A percentile compares a stretch with the other conserved stretches of the same genome.
Conservation (phyloP, 2,797 vertebrate species). For the Fundulus diaphanus region DNA sequence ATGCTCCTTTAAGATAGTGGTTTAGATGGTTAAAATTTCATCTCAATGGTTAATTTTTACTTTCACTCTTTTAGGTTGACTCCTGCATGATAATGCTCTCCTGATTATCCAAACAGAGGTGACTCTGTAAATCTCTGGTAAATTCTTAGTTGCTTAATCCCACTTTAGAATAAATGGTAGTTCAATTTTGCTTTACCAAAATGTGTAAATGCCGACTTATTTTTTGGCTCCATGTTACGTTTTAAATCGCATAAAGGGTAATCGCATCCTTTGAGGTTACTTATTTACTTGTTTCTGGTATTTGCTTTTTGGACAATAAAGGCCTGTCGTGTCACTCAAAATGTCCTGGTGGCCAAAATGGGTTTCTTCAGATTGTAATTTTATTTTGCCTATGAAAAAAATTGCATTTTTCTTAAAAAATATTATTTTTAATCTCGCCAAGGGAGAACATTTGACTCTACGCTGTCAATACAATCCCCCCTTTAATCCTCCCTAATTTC, state of each 20-base stretch:
- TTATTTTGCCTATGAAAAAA: background rate
- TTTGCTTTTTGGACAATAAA: background rate
- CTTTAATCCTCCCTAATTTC: conserved; percentile 13
- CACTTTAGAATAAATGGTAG: too few species aligned
- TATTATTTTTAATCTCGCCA: background rate
- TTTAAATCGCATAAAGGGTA: too few species aligned
- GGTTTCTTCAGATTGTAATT: background rate
- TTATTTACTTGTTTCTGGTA: background rate
- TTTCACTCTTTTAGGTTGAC: too few species aligned
- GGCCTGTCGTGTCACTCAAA: background rate
- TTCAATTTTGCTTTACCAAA: too few species aligned
- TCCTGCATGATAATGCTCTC: too few species aligned
- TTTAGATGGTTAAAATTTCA: too few species aligned
- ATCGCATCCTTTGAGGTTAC: background rate
- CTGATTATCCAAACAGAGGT: too few species aligned
- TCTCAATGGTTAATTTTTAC: too few species aligned
- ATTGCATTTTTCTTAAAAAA: background rate
- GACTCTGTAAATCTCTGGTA: too few species aligned
- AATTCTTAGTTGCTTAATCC: too few species aligned
- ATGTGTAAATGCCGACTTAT: background rate
- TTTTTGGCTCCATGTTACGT: background rate
- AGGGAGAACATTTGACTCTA: conserved; percentile 7
- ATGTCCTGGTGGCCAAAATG: background rate
- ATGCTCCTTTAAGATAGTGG: too few species aligned
- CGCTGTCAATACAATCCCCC: conserved; percentile 11